Base-by-base conservation (phyloP, 2,113 vertebrate species). In the Oxyruncus cristatus region DNA sequence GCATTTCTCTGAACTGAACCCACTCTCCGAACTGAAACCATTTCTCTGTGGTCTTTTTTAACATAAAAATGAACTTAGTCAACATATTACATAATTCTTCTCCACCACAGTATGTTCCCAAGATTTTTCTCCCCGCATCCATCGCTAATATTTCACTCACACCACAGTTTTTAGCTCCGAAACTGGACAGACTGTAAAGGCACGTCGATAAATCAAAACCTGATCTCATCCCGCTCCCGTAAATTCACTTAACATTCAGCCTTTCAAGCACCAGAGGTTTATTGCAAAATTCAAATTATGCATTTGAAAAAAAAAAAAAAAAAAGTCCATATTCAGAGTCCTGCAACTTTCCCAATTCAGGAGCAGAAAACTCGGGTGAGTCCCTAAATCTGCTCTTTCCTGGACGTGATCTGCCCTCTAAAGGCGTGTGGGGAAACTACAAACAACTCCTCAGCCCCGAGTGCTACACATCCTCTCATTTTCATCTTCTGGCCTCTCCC, bases 341-440 rank as follows among this genome's bases (percentile, higher is more conserved):
- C 49, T 37, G 37, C 32, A 21, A 30, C 30, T 41, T 87, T 2
- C 5, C 5, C 12, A 47, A 37, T 12, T n/a, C 41, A 7, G 2
- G 63, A 8, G 1, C 41, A 3, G 42, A 61, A 63, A 27, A 2
- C 52, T 3, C 17, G 5, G n/a, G 27, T 66, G 14, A 88, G 37
- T 8, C 67, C 68, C 66, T 53, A 18, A 35, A 65, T 2, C 55
- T 39, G 42, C 1, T 33, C 75, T 97, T 97, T 85, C 52, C 77
- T 71, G 92, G 93, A 18, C 94, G 3, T 12, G 6, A 46, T 85
- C 88, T 97, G 98, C 97, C 98, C 98, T 97, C 98, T 98, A 96
- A 95, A 98, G 98, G 96, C 32, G 10, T 5, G 22, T 1, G 23
- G 18, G 65, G 56, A 88, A 95, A 79, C 30, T 71, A 83, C 89